Evolutionary conservation across 2,888 invertebrate genomes (phyloP).

Genomic region (Limnephilus auricula): DNA sequence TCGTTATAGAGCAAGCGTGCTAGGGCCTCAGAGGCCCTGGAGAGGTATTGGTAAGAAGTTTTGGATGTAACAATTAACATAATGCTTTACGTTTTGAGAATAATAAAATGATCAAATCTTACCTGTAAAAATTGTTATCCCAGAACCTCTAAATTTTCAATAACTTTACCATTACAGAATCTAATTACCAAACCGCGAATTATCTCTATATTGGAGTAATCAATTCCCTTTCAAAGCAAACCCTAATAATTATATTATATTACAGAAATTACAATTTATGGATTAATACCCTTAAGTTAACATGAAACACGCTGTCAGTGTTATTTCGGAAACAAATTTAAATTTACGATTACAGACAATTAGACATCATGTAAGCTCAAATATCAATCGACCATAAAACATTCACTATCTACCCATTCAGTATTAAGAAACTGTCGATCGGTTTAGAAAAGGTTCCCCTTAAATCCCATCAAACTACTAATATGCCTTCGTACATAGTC

Average conservation of each 20-base stretch:
- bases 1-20: too few relatives aligned
- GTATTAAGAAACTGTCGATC: neutral
- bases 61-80: neutral
- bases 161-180: neutral
- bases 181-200: neutral
- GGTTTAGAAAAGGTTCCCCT: neutral
- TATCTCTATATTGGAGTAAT: conserved; percentile 8
- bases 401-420: neutral
- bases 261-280: conserved; percentile 11
- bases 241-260: conserved; percentile 10
- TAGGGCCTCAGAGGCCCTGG: too few relatives aligned
- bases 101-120: neutral
- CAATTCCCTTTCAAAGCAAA: neutral
- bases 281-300: neutral
- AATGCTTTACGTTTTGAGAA: neutral
- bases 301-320: neutral
- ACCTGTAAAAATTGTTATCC: neutral
- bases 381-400: neutral
- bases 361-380: neutral
- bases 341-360: neutral
- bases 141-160: neutral
- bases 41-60: too few relatives aligned
- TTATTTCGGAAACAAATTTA: neutral
- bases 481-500: neutral
- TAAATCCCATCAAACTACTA: neutral